These are phyloP conservation scores for Megamerina dolium DNA, from an alignment of 2,888 invertebrate genomes.

Conservation along the genomic window DNA sequence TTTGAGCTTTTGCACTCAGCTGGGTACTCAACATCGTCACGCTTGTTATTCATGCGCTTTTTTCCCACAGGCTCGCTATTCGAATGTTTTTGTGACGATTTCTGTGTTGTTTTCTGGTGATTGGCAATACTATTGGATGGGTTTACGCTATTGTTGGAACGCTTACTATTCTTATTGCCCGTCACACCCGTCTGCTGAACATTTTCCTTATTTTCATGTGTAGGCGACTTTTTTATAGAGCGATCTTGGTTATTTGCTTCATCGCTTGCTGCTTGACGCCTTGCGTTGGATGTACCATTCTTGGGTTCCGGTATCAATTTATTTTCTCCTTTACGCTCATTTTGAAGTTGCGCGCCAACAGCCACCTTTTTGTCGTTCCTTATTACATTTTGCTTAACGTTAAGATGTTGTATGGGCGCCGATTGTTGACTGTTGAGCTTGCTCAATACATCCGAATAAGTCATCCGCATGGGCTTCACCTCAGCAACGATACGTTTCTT, in stretches of 20 bases:
- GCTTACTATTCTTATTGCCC: slow-evolving; percentile 15
- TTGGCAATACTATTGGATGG: slow-evolving; percentile 8
- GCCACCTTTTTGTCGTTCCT: background rate
- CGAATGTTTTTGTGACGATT: slow-evolving; percentile 9
- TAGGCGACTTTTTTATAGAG: slow-evolving; percentile 44
- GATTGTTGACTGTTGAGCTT: slow-evolving; percentile 55
- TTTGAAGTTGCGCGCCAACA: background rate
- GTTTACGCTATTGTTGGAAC: slow-evolving; percentile 18
- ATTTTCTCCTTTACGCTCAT: slow-evolving; percentile 10
- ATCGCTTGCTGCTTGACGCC: slow-evolving; percentile 3
- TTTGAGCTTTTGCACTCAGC: background rate
- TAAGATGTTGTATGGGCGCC: slow-evolving; percentile 2
- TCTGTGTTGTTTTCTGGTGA: slow-evolving; percentile 4
- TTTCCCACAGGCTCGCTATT: slow-evolving; percentile 17
- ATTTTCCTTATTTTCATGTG: slow-evolving; percentile 48
- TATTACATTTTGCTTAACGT: slow-evolving; percentile 2
- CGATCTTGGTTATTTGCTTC: background rate
- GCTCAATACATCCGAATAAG: slow-evolving; percentile 76
- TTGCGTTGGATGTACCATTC: slow-evolving; percentile 7
- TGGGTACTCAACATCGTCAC: slow-evolving; percentile 7
- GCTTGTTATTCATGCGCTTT: slow-evolving; percentile 23
- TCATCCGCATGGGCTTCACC: slow-evolving; percentile 80
- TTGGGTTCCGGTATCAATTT: slow-evolving; percentile 14
- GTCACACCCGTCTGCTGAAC: slow-evolving; percentile 14
- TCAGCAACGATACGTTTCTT: slow-evolving; percentile 69